Evolutionary conservation across 2,888 invertebrate genomes (phyloP), one percentile per base, ranked within the genome.

Genomic region (Ormyrus rosae): DNA sequence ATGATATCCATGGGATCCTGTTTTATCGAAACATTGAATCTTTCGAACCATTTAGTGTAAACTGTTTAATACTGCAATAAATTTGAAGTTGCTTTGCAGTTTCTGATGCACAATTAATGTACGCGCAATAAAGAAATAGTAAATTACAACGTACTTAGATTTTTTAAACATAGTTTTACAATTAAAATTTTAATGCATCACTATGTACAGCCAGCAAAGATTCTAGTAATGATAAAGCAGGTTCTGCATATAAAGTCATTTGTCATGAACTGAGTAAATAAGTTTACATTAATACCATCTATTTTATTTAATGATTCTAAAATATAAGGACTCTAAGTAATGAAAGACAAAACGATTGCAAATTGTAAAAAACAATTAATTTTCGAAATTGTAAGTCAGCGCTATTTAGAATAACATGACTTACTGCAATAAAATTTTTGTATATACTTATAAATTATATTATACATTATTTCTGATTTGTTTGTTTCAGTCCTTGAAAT

Each of bases 191-290:
- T 68, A 8, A 68, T 11, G 48, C 48, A 53, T 34, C 34, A 34
- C 3, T 34, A 4, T 34, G 9, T 34, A 46, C 19, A 69, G 13
- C 45, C 5, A 55, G 46, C 34, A 68, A 61, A 68, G 11, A 55
- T 78, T 61, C 46, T 60, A 34, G 11, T 48, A 6, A 56, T 13
- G 61, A 5, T 13, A 34, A 68, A 78, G 55, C 63, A 45, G 72
- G 46, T 60, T 19, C 10, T 10, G 48, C 71, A 53, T 53, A 34
- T 55, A 50, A 73, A 63, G 67, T 68, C 55, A 46, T 64, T 78
- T 56, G n/a, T 65, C 60, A 51, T 67, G 67, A 46, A 60, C 46
- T 51, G 19, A 50, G 8, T 34, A 34, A 34, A 34, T 34, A 34
- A 34, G 34, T 34, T 34, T 34, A 34, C 34, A 34, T 34, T 34